These are phyloP conservation scores for Drosophila paramelanica DNA, from an alignment of 2,888 invertebrate genomes.

Conservation along the genomic window DNA sequence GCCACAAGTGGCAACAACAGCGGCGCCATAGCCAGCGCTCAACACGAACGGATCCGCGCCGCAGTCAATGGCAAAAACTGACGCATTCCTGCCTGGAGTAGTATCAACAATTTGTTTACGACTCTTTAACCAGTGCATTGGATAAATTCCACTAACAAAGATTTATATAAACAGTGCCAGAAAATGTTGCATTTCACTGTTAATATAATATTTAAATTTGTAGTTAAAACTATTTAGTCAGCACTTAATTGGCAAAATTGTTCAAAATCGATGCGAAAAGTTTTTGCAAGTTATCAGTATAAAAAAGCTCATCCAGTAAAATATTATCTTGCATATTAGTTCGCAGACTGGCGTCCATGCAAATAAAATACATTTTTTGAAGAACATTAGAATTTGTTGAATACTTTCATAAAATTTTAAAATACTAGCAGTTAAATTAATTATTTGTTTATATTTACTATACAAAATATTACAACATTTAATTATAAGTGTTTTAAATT, in stretches of 20 bases:
- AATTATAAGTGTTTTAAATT: too few relatives aligned
- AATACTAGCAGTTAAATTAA: too few relatives aligned
- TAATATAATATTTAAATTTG: background rate
- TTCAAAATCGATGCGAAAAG: background rate
- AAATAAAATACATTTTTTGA: too few relatives aligned
- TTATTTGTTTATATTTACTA: too few relatives aligned
- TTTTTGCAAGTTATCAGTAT: background rate
- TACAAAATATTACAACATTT: too few relatives aligned
- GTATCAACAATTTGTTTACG: background rate
- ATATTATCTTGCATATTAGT: constrained; percentile 30
- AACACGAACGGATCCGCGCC: constrained; percentile 58
- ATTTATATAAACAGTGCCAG: background rate
- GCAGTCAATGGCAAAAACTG: constrained; percentile 37
- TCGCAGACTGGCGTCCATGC: background rate
- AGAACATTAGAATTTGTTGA: too few relatives aligned
- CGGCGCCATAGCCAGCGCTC: constrained; percentile 22
- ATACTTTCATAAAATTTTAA: too few relatives aligned
- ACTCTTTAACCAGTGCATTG: background rate
- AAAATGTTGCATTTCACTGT: too few relatives aligned
- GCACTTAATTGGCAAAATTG: background rate
- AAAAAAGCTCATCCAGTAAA: constrained; percentile 22
- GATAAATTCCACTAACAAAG: too few relatives aligned
- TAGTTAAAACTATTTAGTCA: background rate
- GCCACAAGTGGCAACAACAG: constrained; percentile 15
- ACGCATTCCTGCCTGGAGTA: background rate